Evolutionary conservation across 2,113 vertebrate species (phyloP).

Genomic region (Drymodes brunneopygia): DNA sequence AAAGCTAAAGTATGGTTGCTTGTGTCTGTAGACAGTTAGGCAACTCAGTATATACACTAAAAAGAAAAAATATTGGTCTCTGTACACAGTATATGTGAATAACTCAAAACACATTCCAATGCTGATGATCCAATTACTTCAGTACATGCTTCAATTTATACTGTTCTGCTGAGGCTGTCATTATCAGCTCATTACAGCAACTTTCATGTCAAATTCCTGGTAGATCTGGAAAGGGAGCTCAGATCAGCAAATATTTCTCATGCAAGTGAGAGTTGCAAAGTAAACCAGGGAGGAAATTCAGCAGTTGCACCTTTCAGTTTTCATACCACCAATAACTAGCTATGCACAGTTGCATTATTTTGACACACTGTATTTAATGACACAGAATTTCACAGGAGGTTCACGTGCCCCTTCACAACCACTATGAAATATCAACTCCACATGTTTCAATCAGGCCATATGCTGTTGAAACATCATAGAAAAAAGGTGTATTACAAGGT

Average conservation of each 20-base stretch:
- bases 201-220: neutral
- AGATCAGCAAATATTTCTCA: neutral
- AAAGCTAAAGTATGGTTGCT: neutral
- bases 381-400: neutral
- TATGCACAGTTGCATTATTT: neutral
- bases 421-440: neutral
- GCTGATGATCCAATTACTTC: neutral
- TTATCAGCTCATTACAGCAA: neutral
- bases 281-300: neutral
- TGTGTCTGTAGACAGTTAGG: neutral
- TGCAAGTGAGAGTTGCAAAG: neutral
- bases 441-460: neutral
- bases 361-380: neutral
- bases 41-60: neutral
- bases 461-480: neutral
- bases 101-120: neutral
- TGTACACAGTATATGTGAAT: neutral
- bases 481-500: neutral
- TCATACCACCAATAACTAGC: neutral
- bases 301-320: neutral
- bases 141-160: neutral
- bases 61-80: neutral
- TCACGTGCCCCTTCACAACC: neutral
- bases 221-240: neutral
- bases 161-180: neutral